These are phyloP conservation scores for Psilanteris sp. DNA, from an alignment of 1,140 invertebrate species.

Conservation along the genomic window DNA sequence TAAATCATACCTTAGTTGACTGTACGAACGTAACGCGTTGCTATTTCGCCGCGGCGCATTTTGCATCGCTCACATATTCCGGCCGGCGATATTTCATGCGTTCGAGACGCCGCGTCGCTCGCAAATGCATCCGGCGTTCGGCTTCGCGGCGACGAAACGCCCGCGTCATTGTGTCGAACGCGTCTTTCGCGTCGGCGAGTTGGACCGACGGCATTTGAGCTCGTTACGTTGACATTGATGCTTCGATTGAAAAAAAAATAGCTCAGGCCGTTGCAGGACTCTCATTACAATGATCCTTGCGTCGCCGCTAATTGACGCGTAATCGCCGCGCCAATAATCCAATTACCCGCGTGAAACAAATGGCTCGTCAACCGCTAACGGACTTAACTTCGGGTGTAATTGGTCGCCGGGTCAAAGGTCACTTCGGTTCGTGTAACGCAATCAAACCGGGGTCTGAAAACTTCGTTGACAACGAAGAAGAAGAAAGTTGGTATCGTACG, in stretches of 20 bases:
- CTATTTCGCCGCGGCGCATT: conserved; percentile 35
- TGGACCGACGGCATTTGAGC: no score
- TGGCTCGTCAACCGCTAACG: conserved; percentile 37
- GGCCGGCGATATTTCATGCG: conserved; percentile 11
- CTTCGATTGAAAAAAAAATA: conserved; percentile 18
- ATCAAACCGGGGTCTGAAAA: no score
- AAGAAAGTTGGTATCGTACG: no score
- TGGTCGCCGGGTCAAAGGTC: no score
- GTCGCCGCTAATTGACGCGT: conserved; percentile 48
- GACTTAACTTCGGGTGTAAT: conserved; percentile 30
- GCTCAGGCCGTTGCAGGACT: conserved; percentile 28
- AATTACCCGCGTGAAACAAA: conserved; percentile 32
- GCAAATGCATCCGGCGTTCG: no score
- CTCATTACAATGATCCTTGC: conserved; percentile 4
- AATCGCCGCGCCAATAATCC: conserved; percentile 49
- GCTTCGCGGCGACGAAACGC: no score
- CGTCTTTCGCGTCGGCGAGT: no score
- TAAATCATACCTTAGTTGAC: conserved; percentile 53
- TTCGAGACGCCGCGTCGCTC: background rate
- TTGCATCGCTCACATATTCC: conserved; percentile 3
- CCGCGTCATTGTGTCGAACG: no score
- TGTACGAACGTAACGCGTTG: conserved; percentile 25
- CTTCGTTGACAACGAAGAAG: no score
- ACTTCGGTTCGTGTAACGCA: no score
- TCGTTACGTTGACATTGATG: conserved; percentile 11